Base-by-base conservation (phyloP, 1,140 invertebrate genomes). In the Aphelinus certus region DNA sequence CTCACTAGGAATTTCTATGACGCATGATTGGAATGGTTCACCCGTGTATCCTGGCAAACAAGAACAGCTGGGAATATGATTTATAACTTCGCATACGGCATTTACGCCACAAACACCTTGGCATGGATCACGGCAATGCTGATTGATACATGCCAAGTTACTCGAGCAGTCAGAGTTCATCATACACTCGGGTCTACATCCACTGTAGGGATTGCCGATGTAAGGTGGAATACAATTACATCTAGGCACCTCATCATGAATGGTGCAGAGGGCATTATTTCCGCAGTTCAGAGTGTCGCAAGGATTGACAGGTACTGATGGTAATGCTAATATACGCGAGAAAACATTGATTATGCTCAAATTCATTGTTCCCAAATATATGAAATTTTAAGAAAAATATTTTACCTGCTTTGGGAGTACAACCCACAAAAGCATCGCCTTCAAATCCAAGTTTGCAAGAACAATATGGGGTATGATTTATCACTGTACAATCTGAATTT, bases 221-320 rank as follows among this genome's bases (percentile, higher is more conserved):
- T 96, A 95, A 0, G 95, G 95, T 75, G 94, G 94, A 81, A 95
- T 94, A 82, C 95, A 96, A 10, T 90, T 90, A 82, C 95, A 96
- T 75, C 92, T 89, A 2, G 93, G 91, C 47, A 89, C 87, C 10
- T 92, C 91, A 81, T 93, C 91, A 3, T 90, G 88, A n/a, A 91
- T 88, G 1, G 90, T 90, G 81, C 95, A 96, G 69, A 94, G 88
- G 1, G 94, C 91, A 80, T 95, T 95, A 79, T 93, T 92, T 26
- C 93, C 94, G 83, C 96, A 97, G 0, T 94, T 94, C 45, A 92
- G 92, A n/a, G 92, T 92, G 78, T 92, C 90, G 80, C 95, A 97
- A 3, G 93, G 94, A 85, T 94, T 84, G 85, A 83, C 78, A 55
- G 81, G 82, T 78, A 83, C 86, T 68, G 79, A 77, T 77, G 86